Evolutionary conservation across 2,797 vertebrate species (phyloP).

Genomic region (Poecile montanus): DNA sequence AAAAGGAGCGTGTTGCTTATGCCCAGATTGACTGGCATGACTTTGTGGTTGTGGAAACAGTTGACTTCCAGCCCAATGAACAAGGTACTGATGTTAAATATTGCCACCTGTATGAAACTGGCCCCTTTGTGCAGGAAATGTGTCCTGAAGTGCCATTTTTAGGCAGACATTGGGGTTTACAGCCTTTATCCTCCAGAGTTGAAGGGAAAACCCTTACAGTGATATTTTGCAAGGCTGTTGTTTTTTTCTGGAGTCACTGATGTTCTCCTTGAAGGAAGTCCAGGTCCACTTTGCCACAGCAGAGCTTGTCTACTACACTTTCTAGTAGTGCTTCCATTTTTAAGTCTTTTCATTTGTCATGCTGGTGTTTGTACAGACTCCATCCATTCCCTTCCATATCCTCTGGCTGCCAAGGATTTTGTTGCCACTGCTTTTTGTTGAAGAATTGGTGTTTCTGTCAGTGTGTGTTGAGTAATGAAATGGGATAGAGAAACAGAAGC

Average conservation of each 20-base stretch:
- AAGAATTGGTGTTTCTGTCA: neutral
- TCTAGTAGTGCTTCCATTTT: neutral
- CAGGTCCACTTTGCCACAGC: neutral
- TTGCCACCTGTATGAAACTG: neutral
- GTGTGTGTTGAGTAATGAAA: neutral
- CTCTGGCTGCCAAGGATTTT: neutral
- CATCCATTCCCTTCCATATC: neutral
- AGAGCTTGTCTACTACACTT: neutral
- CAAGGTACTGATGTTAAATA: constrained; percentile 81
- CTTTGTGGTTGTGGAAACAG: constrained; percentile 97
- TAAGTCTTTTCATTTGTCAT: neutral
- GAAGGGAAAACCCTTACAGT: too few relatives aligned
- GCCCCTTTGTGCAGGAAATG: neutral
- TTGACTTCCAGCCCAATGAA: constrained; percentile 97
- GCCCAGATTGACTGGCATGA: constrained; percentile 99
- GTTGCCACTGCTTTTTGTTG: neutral
- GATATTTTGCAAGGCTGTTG: neutral
- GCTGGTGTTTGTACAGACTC: neutral
- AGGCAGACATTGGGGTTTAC: neutral
- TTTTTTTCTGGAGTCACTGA: neutral
- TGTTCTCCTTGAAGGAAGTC: neutral
- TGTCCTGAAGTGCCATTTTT: neutral
- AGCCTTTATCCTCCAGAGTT: neutral
- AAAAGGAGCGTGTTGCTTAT: constrained; percentile 95
- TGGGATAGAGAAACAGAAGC: neutral